Percentiles rank a stretch among this genome's conserved stretches.
phyloP scores from a whole-genome alignment of 2,888 invertebrate genomes.

The Linnaemya vulpina region DNA sequence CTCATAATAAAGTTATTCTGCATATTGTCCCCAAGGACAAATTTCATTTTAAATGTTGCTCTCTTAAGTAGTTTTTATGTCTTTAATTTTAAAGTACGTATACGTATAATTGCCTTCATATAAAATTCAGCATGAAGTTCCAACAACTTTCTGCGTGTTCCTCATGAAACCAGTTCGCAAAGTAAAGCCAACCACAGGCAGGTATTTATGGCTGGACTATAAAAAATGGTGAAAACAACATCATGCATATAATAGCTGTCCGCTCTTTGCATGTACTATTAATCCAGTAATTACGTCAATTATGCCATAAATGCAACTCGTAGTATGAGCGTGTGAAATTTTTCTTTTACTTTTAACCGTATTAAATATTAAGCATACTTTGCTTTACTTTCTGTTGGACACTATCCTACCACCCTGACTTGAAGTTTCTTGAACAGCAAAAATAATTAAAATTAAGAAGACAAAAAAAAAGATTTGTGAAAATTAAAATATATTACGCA shows the following conservation, averaged over 20 bases:
- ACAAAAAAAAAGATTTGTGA: conserved; percentile 25
- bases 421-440: conserved; percentile 16
- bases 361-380: conserved; percentile 9
- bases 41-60: no score
- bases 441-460: conserved; percentile 33
- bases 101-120: no score
- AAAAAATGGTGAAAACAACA: neutral
- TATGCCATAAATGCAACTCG: neutral
- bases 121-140: no score
- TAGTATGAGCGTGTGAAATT: neutral
- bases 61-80: no score
- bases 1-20: no score
- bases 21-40: no score
- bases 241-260: neutral
- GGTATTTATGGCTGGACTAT: neutral
- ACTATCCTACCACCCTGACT: neutral
- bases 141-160: no score
- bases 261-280: neutral
- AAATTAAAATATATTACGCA: conserved; percentile 8
- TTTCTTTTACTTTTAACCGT: neutral
- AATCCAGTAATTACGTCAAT: conserved; percentile 1
- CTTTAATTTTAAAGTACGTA: no score
- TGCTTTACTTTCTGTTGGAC: neutral
- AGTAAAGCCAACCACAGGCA: neutral
- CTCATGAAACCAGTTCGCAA: no score